Evolutionary conservation across 1,140 invertebrate species (phyloP).

Genomic region (Belonocnema kinseyi): DNA sequence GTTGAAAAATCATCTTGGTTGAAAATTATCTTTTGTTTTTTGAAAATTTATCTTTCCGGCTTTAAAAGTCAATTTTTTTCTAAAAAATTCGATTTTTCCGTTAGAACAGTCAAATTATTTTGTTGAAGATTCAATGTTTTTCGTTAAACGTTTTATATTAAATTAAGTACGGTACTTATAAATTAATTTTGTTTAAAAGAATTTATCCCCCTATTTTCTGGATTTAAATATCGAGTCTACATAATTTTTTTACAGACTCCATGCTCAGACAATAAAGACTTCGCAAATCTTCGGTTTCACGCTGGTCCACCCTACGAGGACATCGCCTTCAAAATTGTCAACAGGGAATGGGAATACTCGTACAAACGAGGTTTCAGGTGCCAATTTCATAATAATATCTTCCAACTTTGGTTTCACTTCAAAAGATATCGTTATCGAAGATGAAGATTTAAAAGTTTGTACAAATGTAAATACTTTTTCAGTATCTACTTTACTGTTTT

Average conservation of each 20-base stretch:
- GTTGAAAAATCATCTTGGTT: no score
- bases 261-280: conserved; percentile 94
- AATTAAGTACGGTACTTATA: no score
- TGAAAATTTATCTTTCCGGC: no score
- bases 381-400: conserved; percentile 99
- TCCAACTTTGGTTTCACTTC: conserved; percentile 99
- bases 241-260: conserved; percentile 82
- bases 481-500: neutral
- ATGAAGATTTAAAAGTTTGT: conserved; percentile 74
- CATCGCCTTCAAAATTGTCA: conserved; percentile 99
- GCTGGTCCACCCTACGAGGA: conserved; percentile 99
- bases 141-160: no score
- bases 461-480: conserved; percentile 33
- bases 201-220: no score
- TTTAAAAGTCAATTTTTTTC: no score
- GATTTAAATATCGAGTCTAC: neutral
- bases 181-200: no score
- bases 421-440: conserved; percentile 97
- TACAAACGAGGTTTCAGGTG: conserved; percentile 98
- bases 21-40: no score
- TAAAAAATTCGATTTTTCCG: no score
- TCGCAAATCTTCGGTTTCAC: conserved; percentile 95
- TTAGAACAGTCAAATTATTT: no score
- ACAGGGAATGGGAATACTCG: conserved; percentile 99
- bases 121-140: no score